Evolutionary conservation across 2,888 invertebrate genomes (phyloP), one percentile per base, ranked within the genome.

Genomic region (Caenorhabditis drosophilae): DNA sequence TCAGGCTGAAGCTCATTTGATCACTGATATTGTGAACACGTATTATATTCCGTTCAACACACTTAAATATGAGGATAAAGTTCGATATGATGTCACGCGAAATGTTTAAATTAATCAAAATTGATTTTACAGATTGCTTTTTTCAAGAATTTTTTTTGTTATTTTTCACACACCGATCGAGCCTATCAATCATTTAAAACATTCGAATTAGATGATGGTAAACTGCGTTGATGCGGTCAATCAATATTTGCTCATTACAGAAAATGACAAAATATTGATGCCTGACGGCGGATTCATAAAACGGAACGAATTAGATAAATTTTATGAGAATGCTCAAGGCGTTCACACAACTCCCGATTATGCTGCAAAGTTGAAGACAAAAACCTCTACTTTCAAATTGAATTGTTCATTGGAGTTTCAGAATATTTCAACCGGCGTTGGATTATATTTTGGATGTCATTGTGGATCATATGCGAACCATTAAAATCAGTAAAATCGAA

Each of bases 111-210:
- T 3, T 42, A 23, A 12, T 22, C n/a, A 15, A 12, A 23, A 23
- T 3, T 42, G 22, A 12, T 22, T 15, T 55, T 68, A 41, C 36
- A 77, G 75, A 73, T 71, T 20, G 58, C 69, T 1, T 54, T 80
- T 16, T 80, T 79, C 68, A 78, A 79, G 66, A 70, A 73, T 38
- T 80, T 80, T 50, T 80, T 77, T 52, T 80, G 79, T 47, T 70
- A 75, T 42, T 78, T 80, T 42, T 79, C 79, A 2, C 80, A 79
- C 54, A 72, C 77, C 12, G 78, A 80, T 41, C 62, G 78, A 26
- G 79, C 80, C 1, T 80, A 75, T 57, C 76, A 75, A 36, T 73
- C 78, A 12, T 80, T 69, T 50, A 70, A 74, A 53, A 70, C 53
- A 41, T 80, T 80, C 46, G 75, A 74, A 4, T 62, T 60, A n/a